Evolutionary conservation across 2,113 vertebrate genomes (phyloP).

Genomic region (Psittacara wagleri): DNA sequence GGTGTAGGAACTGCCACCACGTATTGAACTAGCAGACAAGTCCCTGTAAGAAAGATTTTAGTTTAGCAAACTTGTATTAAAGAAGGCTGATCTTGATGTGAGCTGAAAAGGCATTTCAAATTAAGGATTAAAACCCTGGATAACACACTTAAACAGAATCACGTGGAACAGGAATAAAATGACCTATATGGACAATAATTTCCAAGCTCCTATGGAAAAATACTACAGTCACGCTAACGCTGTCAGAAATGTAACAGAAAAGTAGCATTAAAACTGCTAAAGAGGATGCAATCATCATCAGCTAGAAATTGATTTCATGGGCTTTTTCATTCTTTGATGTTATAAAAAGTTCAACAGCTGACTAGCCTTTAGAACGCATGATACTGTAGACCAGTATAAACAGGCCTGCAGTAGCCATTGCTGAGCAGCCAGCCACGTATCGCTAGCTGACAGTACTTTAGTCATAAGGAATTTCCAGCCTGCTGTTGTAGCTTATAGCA

Average conservation of each 20-base stretch:
- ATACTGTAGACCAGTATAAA: not conserved
- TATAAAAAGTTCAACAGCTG: not conserved
- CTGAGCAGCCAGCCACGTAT: not conserved
- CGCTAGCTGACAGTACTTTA: not conserved
- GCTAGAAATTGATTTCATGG: not conserved
- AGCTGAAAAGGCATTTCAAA: not conserved
- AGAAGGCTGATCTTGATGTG: not conserved
- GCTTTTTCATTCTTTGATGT: not conserved
- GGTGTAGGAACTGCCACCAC: slow-evolving; percentile 93
- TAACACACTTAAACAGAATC: not conserved
- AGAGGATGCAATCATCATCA: not conserved
- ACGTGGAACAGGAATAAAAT: not conserved
- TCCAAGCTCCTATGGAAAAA: not conserved
- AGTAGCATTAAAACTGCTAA: not conserved
- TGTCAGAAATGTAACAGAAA: not conserved
- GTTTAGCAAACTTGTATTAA: not conserved
- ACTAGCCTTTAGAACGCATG: not conserved
- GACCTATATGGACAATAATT: not conserved
- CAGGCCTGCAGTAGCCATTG: not conserved
- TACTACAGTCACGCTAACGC: not conserved
- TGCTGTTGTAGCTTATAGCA: not conserved
- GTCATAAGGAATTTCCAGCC: not conserved
- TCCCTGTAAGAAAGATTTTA: slow-evolving; percentile 81
- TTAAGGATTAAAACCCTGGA: not conserved
- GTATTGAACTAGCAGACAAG: slow-evolving; percentile 85